Evolutionary conservation across 2,888 invertebrate genomes (phyloP), one percentile per base, ranked within the genome.

Genomic region (Liposcelis brunnea): DNA sequence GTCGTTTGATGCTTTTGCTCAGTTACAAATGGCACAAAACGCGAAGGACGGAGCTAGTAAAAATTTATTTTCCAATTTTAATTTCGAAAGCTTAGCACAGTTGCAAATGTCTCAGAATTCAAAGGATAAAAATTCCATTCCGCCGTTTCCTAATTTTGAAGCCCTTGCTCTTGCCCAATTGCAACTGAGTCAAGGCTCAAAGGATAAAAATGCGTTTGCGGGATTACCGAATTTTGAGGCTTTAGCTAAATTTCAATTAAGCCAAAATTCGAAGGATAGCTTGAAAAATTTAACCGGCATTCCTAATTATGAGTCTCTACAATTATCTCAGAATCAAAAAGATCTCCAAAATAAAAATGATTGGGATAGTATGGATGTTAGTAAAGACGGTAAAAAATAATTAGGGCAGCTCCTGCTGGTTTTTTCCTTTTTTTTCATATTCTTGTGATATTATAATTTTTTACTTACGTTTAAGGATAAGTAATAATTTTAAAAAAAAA

Each of bases 141-240:
- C 40, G 40, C 19, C 40, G 3, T 19, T 40, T n/a, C 40, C 40
- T 6, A 40, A 40, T 19, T 40, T 40, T 11, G 40, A 40, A 21
- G 40, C 40, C 10, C 19, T 40, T 7, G 40, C 40, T 6, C 40
- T 40, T 11, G 40, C 40, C 7, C 40, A 40, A 11, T 19, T 40
- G 40, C 40, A 40, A 18, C 7, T 40, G n/a, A 40, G 40, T 18
- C 40, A 40, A 40, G 40, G 40, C 8, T 18, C 16, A 6, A 40
- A 40, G 40, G 40, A 40, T 18, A 40, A 40, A 21, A 26, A 26
- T 8, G 19, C 15, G 4, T 40, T 40, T 19, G 18, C 40, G 5
- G 21, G 21, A 10, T 5, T 40, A 5, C 40, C 40, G 18, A 21
- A 21, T n/a, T 19, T 40, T 10, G 40, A 40, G 19, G 40, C 40